Conservation (phyloP, 2,113 vertebrate genomes). For the Tragelaphus scriptus region DNA sequence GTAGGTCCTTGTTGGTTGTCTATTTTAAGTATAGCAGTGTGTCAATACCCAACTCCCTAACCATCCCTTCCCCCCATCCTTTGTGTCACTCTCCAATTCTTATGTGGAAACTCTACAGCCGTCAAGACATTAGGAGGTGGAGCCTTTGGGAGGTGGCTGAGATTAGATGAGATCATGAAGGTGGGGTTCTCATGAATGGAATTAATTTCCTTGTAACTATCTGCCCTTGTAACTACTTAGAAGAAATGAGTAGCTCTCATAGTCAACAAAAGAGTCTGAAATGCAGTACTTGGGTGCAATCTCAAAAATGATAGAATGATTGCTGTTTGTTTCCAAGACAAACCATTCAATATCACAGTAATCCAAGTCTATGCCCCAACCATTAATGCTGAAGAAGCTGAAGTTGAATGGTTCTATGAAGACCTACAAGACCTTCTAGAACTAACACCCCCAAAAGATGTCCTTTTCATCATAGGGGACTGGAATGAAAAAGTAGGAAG, state of each 20-base stretch:
- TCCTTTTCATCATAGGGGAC: not conserved
- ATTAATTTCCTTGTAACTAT: not conserved
- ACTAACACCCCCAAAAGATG: not conserved
- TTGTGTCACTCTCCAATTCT: not conserved
- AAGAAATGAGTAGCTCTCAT: not conserved
- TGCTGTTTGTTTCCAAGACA: not conserved
- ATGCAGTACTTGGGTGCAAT: not conserved
- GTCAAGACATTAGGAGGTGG: not conserved
- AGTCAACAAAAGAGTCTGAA: not conserved
- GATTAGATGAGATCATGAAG: not conserved
- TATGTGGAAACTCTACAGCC: not conserved
- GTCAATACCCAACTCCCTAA: not conserved
- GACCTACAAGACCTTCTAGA: not conserved
- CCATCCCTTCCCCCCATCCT: not conserved
- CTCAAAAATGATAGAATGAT: not conserved
- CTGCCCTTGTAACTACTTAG: not conserved
- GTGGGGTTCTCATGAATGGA: not conserved
- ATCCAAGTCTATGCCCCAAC: not conserved
- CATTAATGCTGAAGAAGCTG: not conserved
- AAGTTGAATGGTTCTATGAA: not conserved
- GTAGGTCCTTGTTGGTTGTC: not conserved
- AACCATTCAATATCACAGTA: not conserved
- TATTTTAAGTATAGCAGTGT: not conserved
- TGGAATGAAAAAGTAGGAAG: not conserved
- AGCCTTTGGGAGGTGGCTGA: not conserved